A percentile compares a stretch with the other conserved stretches of the same genome.
Conservation (phyloP, 2,888 invertebrate species). For the Pecten maximus region DNA sequence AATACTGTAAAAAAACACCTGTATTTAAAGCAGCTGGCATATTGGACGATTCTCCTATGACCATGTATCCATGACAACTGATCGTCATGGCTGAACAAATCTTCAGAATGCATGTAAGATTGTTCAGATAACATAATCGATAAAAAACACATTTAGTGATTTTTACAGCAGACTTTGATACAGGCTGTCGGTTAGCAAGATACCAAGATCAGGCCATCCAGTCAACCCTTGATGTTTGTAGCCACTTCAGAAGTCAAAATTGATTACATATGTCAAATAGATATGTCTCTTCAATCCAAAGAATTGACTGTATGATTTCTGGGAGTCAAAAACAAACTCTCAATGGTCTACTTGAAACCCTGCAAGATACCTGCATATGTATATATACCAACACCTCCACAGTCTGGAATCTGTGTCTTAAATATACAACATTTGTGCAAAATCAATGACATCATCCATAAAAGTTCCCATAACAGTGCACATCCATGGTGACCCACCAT, state of each 20-base stretch:
- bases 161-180: neutral
- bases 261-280: no score
- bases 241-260: no score
- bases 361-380: no score
- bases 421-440: neutral
- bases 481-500: neutral
- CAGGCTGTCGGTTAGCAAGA: neutral
- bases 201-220: no score
- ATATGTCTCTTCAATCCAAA: no score
- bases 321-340: no score
- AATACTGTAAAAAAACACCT: neutral
- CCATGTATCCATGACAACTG: slow-evolving; percentile 25
- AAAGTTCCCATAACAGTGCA: neutral
- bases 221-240: no score
- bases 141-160: slow-evolving; percentile 18
- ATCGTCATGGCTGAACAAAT: slow-evolving; percentile 13
- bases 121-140: slow-evolving; percentile 25
- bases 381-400: neutral
- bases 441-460: neutral
- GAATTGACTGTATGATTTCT: no score
- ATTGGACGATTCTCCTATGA: neutral
- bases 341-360: no score
- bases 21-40: neutral
- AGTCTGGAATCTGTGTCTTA: neutral
- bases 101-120: slow-evolving; percentile 1